phyloP scores from a whole-genome alignment of 2,797 vertebrate genomes.

The Sebastolobus alascanus region DNA sequence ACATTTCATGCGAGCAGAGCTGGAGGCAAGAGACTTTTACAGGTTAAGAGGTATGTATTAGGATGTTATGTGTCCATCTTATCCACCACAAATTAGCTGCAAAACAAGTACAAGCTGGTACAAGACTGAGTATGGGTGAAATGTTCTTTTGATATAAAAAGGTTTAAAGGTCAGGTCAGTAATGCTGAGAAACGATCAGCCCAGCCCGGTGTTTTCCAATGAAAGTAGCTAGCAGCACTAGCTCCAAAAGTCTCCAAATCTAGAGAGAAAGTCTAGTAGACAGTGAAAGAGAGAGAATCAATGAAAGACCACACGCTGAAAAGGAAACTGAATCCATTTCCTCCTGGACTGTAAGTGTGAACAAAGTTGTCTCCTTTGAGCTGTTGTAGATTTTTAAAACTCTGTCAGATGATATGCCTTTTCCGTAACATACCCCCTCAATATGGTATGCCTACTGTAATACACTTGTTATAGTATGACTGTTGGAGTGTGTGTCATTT shows the following conservation, averaged over 20 bases:
- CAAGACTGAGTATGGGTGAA: neutral
- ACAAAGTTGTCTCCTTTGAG: neutral
- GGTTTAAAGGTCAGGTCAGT: neutral
- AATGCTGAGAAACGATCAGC: neutral
- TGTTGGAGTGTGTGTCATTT: neutral
- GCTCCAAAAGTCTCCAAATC: no score
- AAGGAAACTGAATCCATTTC: neutral
- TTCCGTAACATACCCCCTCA: neutral
- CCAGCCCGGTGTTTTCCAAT: no score
- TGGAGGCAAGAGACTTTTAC: neutral
- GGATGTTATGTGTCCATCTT: neutral
- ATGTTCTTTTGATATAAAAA: neutral
- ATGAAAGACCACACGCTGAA: neutral
- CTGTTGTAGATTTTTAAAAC: neutral
- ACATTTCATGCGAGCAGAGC: constrained; percentile 4
- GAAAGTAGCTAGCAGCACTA: no score
- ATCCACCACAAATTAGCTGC: neutral
- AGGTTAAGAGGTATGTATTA: neutral
- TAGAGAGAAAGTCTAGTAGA: no score
- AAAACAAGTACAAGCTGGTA: neutral
- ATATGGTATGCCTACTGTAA: neutral
- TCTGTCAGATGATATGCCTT: neutral
- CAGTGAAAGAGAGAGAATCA: neutral
- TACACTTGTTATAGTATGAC: neutral
- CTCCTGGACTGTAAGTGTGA: neutral